Evolutionary conservation across 2,113 vertebrate species (phyloP).

Genomic region (Callorhinus ursinus): DNA sequence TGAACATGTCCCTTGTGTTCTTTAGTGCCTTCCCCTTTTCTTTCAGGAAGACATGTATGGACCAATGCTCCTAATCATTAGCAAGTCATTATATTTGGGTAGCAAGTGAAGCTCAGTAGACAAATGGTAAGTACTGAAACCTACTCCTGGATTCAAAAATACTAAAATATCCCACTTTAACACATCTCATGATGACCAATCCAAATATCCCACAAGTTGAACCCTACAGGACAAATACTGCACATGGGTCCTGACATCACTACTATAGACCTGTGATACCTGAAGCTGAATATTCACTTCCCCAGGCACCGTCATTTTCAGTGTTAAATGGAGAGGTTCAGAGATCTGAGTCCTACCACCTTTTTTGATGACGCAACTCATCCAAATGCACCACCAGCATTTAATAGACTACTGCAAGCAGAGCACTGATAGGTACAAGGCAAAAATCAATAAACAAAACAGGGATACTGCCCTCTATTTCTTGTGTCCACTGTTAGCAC

Average conservation of each 20-base stretch:
- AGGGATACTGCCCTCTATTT: not conserved
- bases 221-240: too few relatives aligned
- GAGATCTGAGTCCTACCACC: not conserved
- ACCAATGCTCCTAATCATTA: not conserved
- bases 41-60: not conserved
- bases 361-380: not conserved
- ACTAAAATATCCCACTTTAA: not conserved
- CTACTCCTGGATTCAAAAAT: not conserved
- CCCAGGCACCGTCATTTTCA: not conserved
- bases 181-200: not conserved
- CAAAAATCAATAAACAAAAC: not conserved
- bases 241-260: not conserved
- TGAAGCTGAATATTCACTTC: not conserved
- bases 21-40: not conserved
- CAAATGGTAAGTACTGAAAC: not conserved
- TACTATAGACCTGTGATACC: not conserved
- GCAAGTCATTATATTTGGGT: constrained; percentile 24
- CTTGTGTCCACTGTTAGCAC: not conserved
- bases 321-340: not conserved
- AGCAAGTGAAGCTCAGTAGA: not conserved
- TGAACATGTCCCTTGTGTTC: not conserved
- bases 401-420: not conserved
- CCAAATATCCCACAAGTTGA: not conserved
- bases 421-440: not conserved
- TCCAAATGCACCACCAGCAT: not conserved